Conservation (phyloP, 2,797 vertebrate species). For the Sylvia borin region DNA sequence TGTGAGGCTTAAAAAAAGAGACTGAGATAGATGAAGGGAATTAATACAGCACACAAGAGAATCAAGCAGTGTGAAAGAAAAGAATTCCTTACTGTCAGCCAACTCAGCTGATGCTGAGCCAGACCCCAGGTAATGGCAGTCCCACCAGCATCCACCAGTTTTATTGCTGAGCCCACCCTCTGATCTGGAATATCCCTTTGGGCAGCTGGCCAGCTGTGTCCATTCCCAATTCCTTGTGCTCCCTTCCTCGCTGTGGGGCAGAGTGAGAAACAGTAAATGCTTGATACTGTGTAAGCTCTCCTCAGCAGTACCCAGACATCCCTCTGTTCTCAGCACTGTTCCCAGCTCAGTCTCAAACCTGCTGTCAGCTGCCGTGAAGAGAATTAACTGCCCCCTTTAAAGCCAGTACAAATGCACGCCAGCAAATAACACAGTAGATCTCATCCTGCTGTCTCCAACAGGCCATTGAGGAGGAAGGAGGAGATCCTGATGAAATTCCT, state of each 20-base stretch:
- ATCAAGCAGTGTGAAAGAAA: not conserved
- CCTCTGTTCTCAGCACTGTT: not conserved
- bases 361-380: not conserved
- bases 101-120: fast-evolving
- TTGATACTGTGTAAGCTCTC: not conserved
- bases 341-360: not conserved
- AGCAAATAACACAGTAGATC: not conserved
- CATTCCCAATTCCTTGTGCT: not conserved
- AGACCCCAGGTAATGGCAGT: not conserved
- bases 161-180: not conserved
- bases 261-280: not conserved
- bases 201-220: not conserved
- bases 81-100: fast-evolving
- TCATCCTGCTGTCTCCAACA: slow-evolving; percentile 48
- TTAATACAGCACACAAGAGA: not conserved
- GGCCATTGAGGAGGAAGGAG: slow-evolving; percentile 96
- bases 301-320: not conserved
- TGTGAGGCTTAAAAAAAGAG: fast-evolving
- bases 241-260: fast-evolving
- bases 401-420: not conserved
- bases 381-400: not conserved
- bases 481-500: slow-evolving; percentile 92
- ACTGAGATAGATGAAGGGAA: fast-evolving
- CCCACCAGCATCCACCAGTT: not conserved
- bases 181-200: not conserved